Percentiles rank a stretch among this genome's conserved stretches.
phyloP scores from a whole-genome alignment of 1,140 invertebrate genomes.

The Trigoniulus corallinus region DNA sequence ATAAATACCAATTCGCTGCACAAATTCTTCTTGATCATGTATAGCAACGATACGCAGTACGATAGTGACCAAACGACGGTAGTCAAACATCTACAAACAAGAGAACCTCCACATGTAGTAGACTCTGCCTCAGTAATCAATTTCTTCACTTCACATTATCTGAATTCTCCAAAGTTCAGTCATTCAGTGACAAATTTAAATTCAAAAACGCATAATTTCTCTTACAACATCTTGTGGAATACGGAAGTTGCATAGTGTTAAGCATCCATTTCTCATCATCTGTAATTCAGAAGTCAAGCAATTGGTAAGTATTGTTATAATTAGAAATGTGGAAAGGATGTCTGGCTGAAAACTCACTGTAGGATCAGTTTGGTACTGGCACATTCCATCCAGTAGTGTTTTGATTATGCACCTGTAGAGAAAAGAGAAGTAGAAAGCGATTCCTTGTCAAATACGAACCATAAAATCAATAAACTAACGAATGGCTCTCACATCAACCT shows the following conservation, averaged over 20 bases:
- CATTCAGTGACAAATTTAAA: neutral
- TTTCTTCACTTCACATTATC: neutral
- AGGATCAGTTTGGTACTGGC: constrained; percentile 57
- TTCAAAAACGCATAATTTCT: no score
- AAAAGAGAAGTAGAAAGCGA: constrained; percentile 9
- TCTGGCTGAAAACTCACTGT: constrained; percentile 30
- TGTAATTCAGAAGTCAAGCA: constrained; percentile 13
- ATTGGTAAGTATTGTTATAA: neutral
- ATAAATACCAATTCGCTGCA: constrained; percentile 86
- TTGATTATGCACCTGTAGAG: constrained; percentile 46
- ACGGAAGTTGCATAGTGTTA: constrained; percentile 85
- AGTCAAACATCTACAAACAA: constrained; percentile 63
- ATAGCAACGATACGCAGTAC: constrained; percentile 64
- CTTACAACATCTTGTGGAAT: constrained; percentile 86
- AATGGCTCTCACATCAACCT: no score
- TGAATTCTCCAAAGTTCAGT: no score
- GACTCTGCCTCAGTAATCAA: neutral
- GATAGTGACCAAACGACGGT: constrained; percentile 68
- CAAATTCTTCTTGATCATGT: constrained; percentile 70
- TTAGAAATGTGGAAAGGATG: neutral
- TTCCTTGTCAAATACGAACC: no score
- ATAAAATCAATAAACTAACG: no score
- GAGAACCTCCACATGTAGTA: constrained; percentile 4
- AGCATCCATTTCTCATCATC: constrained; percentile 89
- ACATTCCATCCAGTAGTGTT: constrained; percentile 73